Percentiles rank a stretch among this genome's conserved stretches.
Conservation (phyloP, 1,140 invertebrate genomes). For the Cotesia glomerata region DNA sequence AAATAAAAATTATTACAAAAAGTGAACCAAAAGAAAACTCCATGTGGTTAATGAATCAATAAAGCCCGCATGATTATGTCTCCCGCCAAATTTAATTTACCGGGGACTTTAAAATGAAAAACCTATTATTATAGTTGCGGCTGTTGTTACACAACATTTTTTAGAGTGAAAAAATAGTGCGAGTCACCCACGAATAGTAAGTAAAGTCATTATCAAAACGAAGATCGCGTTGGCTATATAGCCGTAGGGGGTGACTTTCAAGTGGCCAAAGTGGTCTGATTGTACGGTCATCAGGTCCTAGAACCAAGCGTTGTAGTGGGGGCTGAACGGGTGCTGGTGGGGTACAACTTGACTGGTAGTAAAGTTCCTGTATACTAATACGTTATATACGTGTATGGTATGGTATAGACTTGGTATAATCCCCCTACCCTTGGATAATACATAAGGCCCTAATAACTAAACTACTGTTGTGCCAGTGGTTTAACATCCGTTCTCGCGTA, state of each 20-base stretch:
- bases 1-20: too few relatives aligned
- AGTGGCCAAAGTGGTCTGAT: constrained; percentile 40
- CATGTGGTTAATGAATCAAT: too few relatives aligned
- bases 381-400: neutral
- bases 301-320: neutral
- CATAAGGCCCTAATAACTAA: constrained; percentile 54
- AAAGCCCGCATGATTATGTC: too few relatives aligned
- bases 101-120: too few relatives aligned
- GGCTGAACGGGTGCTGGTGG: neutral
- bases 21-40: too few relatives aligned
- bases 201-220: too few relatives aligned
- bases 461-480: constrained; percentile 52
- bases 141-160: neutral
- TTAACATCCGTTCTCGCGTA: constrained; percentile 43
- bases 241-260: constrained; percentile 42
- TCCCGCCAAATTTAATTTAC: too few relatives aligned
- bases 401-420: neutral
- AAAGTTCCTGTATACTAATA: neutral
- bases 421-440: constrained; percentile 39
- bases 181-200: neutral
- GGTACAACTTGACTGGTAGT: neutral
- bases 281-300: constrained; percentile 27
- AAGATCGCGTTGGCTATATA: constrained; percentile 27
- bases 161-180: neutral
- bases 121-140: too few relatives aligned